Evolutionary conservation across 2,888 invertebrate genomes (phyloP).

Genomic region (Eurois occulta): DNA sequence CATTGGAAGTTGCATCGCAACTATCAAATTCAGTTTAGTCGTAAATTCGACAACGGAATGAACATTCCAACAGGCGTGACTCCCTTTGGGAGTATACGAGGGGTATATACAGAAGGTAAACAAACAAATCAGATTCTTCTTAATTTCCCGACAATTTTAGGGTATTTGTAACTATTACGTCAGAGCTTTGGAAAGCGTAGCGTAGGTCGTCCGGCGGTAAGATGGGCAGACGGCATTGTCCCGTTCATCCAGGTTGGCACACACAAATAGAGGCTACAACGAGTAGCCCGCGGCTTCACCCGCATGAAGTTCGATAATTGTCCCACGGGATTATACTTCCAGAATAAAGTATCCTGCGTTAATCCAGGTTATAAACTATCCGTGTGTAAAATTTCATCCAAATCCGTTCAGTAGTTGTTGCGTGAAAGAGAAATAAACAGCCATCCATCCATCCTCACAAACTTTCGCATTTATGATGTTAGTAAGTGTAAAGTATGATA

Average conservation of each 20-base stretch:
- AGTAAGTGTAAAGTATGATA: no score
- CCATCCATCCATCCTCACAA: no score
- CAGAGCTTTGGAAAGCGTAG: not conserved
- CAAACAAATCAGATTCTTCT: not conserved
- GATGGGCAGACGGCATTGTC: not conserved
- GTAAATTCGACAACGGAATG: slow-evolving; percentile 63
- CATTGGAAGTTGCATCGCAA: slow-evolving; percentile 55
- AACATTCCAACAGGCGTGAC: slow-evolving; percentile 52
- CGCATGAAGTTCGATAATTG: no score
- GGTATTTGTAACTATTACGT: not conserved
- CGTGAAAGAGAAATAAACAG: no score
- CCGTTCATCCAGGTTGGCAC: not conserved
- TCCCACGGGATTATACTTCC: no score
- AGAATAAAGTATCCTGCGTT: no score
- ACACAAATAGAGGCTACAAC: not conserved
- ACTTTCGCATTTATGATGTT: no score
- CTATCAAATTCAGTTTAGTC: slow-evolving; percentile 63
- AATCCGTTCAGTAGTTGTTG: no score
- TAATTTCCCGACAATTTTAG: not conserved
- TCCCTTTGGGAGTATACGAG: slow-evolving; percentile 1
- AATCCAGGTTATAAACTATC: no score
- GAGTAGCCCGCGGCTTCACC: no score
- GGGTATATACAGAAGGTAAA: slow-evolving; percentile 39
- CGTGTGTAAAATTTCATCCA: no score
- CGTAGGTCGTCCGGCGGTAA: not conserved